Evolutionary conservation across 2,888 invertebrate species (phyloP), one percentile per base, ranked within the genome.

Genomic region (Ypsolopha sequella): DNA sequence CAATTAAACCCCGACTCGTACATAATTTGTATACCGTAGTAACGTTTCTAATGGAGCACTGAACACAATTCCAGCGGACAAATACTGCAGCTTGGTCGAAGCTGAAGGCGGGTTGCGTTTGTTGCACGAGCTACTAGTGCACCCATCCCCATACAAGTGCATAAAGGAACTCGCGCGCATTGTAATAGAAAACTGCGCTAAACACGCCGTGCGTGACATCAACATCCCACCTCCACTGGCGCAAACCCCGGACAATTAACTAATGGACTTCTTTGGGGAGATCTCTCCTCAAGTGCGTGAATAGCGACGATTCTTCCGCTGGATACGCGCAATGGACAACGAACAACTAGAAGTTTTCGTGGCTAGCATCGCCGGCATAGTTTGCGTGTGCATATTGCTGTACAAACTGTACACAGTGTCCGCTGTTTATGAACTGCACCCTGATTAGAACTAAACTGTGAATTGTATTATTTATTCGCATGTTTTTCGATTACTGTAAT

Each of bases 51-150:
- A 14, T 7, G 2, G n/a, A 35, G n/a, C 10, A 34, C 2, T 33
- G 10, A 24, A 24, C 14, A 34, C 36, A 38, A 24, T 87, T 87
- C 33, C 78, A 97, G 97, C 97, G 41, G 92, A 92, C 53, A 98
- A 97, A 81, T 99, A 99, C 84, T 98, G 98, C 77, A 87, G 89
- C 56, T 88, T 98, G 66, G 92, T 99, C 45, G 92, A 93, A 64
- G 89, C 91, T 45, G 98, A 98, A 80, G 93, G 94, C 38, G 98
- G 98, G 0, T 73, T 96, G 50, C 84, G 86, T 41, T 86, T 96
- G 55, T 85, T 98, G 43, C 82, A 90, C 53, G 89, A 91, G 56
- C 74, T 95, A 50, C 77, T 93, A 11, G 68, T 74, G 8, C 89
- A 92, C 68, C 88, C 89, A 14, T 76, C 80, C 54, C 91, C 93